A percentile compares a stretch with the other conserved stretches of the same genome.
phyloP scores from a whole-genome alignment of 2,888 invertebrate genomes.

The Eurytoma adleriae region DNA sequence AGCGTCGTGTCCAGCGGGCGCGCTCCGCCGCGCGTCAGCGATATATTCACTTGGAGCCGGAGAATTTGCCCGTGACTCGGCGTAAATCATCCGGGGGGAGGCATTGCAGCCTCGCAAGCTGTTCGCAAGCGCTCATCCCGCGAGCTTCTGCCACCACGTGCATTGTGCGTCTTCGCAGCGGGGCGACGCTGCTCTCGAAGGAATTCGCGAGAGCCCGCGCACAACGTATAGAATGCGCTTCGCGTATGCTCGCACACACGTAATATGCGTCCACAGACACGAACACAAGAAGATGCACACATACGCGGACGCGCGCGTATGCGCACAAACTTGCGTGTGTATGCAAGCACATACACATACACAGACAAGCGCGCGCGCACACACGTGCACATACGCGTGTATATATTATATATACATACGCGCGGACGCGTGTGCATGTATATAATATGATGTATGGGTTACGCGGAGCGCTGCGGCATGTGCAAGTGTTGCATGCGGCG shows the following conservation, averaged over 20 bases:
- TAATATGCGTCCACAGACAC: too few relatives aligned
- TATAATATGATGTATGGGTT: background rate
- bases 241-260: too few relatives aligned
- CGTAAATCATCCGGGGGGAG: too few relatives aligned
- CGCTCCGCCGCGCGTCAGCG: too few relatives aligned
- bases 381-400: background rate
- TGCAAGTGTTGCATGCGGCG: background rate
- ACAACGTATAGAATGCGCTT: slow-evolving; percentile 4
- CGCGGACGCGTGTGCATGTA: background rate
- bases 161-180: too few relatives aligned
- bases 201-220: slow-evolving; percentile 35
- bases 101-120: background rate
- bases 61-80: too few relatives aligned
- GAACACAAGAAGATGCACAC: too few relatives aligned
- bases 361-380: background rate
- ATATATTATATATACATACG: background rate
- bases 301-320: background rate
- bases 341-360: background rate
- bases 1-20: too few relatives aligned
- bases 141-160: too few relatives aligned
- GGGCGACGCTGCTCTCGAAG: slow-evolving; percentile 2
- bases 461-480: slow-evolving; percentile 1
- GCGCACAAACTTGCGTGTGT: background rate
- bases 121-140: too few relatives aligned
- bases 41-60: too few relatives aligned